These are phyloP conservation scores for Auanema sp. DNA, from an alignment of 2,888 invertebrate genomes.

Conservation along the genomic window DNA sequence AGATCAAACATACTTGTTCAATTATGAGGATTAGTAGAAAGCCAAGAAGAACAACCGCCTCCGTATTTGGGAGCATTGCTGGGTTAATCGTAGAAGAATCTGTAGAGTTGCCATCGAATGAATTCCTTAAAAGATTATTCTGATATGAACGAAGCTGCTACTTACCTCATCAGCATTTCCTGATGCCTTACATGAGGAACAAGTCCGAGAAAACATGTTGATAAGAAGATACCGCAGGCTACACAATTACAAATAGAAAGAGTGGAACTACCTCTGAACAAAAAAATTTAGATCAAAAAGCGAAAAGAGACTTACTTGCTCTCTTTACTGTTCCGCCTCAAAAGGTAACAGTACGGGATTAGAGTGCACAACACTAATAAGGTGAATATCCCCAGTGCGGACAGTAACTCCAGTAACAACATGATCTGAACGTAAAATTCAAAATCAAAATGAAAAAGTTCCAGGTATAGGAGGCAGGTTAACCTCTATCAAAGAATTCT, in stretches of 20 bases:
- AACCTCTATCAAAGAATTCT: too few species aligned
- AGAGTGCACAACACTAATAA: too few species aligned
- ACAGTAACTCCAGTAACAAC: too few species aligned
- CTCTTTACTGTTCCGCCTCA: constrained; percentile 10
- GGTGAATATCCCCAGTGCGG: too few species aligned
- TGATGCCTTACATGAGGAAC: constrained; percentile 68
- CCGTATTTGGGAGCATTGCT: constrained; percentile 25
- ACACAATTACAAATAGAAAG: constrained; percentile 66
- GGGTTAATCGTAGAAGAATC: constrained; percentile 10
- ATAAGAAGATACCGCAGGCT: constrained; percentile 71
- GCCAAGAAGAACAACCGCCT: constrained; percentile 53
- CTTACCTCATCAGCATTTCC: constrained; percentile 36
- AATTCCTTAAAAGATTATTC: neutral
- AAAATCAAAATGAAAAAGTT: too few species aligned
- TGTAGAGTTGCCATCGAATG: constrained; percentile 1
- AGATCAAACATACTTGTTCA: constrained; percentile 48
- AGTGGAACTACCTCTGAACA: constrained; percentile 15
- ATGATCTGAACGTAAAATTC: too few species aligned
- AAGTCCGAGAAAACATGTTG: constrained; percentile 70
- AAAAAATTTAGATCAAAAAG: neutral
- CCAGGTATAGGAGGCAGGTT: too few species aligned
- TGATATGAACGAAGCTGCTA: too few species aligned
- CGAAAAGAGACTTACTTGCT: neutral
- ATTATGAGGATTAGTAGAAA: constrained; percentile 57
- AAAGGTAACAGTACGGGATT: too few species aligned